Evolutionary conservation across 2,113 vertebrate species (phyloP).

Genomic region (Prionailurus bengalensis): DNA sequence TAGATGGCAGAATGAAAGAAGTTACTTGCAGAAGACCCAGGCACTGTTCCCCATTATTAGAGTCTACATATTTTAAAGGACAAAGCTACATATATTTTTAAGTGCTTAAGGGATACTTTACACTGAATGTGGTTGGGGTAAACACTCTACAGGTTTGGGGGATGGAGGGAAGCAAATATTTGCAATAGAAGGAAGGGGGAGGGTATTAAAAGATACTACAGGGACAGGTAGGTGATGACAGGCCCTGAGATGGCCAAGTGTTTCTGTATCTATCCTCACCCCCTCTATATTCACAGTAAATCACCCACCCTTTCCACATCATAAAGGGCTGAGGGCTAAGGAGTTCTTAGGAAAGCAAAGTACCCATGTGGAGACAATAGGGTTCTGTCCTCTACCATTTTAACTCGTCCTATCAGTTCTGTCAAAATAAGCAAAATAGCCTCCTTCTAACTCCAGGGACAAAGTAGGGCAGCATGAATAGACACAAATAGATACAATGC

Average conservation of each 20-base stretch:
- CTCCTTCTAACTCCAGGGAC: not conserved
- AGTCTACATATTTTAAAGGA: constrained; percentile 21
- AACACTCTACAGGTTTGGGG: not conserved
- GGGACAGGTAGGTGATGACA: not conserved
- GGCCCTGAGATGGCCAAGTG: not conserved
- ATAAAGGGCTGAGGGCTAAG: not conserved
- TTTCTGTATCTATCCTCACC: not conserved
- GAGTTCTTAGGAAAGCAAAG: not conserved
- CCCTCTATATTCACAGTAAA: not conserved
- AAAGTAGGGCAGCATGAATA: constrained; percentile 4
- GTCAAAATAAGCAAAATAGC: not conserved
- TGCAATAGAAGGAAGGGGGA: constrained; percentile 18
- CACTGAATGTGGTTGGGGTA: not conserved
- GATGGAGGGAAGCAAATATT: not conserved
- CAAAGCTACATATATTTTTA: not conserved
- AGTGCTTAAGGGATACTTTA: constrained; percentile 27
- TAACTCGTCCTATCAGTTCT: constrained; percentile 14
- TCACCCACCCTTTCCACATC: not conserved
- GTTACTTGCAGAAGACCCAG: not conserved
- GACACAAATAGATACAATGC: not conserved
- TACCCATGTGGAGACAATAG: not conserved
- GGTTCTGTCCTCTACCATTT: not conserved
- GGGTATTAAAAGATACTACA: not conserved
- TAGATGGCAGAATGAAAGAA: not conserved
- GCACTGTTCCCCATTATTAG: not conserved